Percentiles rank a stretch among this genome's conserved stretches.
phyloP scores from a whole-genome alignment of 2,797 vertebrate species.

The Rhinichthys osculus region DNA sequence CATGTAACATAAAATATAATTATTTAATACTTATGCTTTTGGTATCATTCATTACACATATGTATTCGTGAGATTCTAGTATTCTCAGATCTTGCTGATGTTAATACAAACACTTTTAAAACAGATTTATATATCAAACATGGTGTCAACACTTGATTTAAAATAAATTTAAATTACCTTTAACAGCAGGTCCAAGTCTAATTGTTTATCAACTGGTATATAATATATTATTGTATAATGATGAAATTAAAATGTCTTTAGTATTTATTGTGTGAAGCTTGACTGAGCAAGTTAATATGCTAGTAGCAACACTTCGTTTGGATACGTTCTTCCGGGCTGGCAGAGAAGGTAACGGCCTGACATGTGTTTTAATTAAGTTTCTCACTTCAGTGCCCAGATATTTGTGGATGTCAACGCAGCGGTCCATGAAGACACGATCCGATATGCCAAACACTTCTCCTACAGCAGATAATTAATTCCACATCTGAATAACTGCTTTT shows the following conservation, averaged over 20 bases:
- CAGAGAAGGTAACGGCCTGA: constrained; percentile 80
- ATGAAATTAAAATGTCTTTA: constrained; percentile 58
- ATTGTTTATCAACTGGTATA: constrained; percentile 30
- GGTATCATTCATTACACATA: neutral
- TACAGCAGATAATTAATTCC: constrained; percentile 56
- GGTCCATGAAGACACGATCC: constrained; percentile 55
- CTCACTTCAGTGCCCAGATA: constrained; percentile 83
- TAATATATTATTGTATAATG: constrained; percentile 50
- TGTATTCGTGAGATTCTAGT: neutral
- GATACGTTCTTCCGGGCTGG: constrained; percentile 69
- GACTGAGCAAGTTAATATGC: constrained; percentile 59
- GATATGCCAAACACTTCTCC: constrained; percentile 50
- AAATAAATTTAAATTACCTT: neutral
- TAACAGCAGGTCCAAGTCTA: constrained; percentile 1
- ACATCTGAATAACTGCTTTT: constrained; percentile 59
- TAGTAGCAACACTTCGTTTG: constrained; percentile 60
- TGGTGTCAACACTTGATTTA: neutral
- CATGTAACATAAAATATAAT: neutral
- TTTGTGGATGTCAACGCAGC: constrained; percentile 62
- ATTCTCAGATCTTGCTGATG: neutral
- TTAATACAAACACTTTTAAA: neutral
- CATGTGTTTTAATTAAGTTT: constrained; percentile 78
- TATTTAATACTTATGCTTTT: neutral
- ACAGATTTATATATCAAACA: neutral
- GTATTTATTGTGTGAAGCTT: constrained; percentile 58